Evolutionary conservation across 1,140 invertebrate genomes (phyloP), one percentile per base, ranked within the genome.

Genomic region (Eueides isabella): DNA sequence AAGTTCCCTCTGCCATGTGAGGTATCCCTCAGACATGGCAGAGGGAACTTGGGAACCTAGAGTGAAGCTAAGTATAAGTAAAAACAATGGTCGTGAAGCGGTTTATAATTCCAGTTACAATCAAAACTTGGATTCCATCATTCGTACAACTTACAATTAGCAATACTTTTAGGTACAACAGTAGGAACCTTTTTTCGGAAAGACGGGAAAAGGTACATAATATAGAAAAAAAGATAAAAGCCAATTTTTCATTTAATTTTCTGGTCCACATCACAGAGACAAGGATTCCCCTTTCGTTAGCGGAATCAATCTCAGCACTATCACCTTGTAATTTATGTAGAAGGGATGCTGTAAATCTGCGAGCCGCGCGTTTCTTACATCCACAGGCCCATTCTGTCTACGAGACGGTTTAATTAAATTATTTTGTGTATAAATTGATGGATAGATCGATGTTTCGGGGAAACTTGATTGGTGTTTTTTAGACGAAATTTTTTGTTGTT

Each of bases 261-360:
- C 19, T 55, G 48, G 19, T 55, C 26, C 48, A 55, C n/a, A 26
- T 11, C 19, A 55, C 48, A 55, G 26, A 55, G 19, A 55, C 9
- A 26, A 55, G 23, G 48, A 3, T 9, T 55, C 26, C 48, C 48
- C 48, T 55, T 55, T 55, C 19, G 48, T 55, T 55, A 55, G 48
- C 48, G 26, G 26, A 55, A 55, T 55, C 48, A 55, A 55, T 55
- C 48, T 26, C 16, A 55, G 23, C 48, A 55, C 48, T 55, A 55
- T 55, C 48, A 55, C 48, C 5, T 9, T 31, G 16, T 68, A 68
- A 68, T 68, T 68, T 68, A 68, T 68, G 44, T 48, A 55, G 48
- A 61, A 55, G 48, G 66, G 66, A 55, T 26, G 44, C 28, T 31
- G 48, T 68, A 68, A 68, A 68, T 68, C 66, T 55, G 28, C 12